Conservation (phyloP, 2,797 vertebrate genomes). For the Catostomus latipinnis region DNA sequence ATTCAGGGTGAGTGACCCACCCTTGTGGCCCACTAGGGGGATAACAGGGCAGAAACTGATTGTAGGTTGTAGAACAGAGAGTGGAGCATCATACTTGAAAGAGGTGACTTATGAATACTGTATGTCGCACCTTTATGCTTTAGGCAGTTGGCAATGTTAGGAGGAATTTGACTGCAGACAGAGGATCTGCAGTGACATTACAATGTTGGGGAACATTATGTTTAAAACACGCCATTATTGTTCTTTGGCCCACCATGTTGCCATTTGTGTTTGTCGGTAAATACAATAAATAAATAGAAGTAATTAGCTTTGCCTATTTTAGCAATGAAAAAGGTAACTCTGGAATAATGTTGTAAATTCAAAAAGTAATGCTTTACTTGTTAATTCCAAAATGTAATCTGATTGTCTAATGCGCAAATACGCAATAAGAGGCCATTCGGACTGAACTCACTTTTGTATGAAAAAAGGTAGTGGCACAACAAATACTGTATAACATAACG, state of each 20-base stretch:
- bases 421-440: too few relatives aligned
- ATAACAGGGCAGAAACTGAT: constrained; percentile 45
- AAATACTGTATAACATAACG: too few relatives aligned
- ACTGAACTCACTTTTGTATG: too few relatives aligned
- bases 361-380: too few relatives aligned
- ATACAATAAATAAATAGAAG: too few relatives aligned
- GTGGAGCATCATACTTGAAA: constrained; percentile 42
- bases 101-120: constrained; percentile 56
- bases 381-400: too few relatives aligned
- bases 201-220: not conserved
- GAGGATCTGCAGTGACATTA: constrained; percentile 32
- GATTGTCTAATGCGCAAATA: too few relatives aligned
- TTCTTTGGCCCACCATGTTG: not conserved
- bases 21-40: constrained; percentile 25
- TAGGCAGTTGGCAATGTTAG: constrained; percentile 33
- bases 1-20: constrained; percentile 48
- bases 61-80: constrained; percentile 40
- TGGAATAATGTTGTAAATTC: too few relatives aligned
- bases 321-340: too few relatives aligned
- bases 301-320: too few relatives aligned
- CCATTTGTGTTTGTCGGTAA: too few relatives aligned
- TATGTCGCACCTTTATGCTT: constrained; percentile 53
- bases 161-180: constrained; percentile 12
- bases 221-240: not conserved
- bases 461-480: too few relatives aligned